phyloP scores from a whole-genome alignment of 2,797 vertebrate genomes.

The Lagocephalus sceleratus region DNA sequence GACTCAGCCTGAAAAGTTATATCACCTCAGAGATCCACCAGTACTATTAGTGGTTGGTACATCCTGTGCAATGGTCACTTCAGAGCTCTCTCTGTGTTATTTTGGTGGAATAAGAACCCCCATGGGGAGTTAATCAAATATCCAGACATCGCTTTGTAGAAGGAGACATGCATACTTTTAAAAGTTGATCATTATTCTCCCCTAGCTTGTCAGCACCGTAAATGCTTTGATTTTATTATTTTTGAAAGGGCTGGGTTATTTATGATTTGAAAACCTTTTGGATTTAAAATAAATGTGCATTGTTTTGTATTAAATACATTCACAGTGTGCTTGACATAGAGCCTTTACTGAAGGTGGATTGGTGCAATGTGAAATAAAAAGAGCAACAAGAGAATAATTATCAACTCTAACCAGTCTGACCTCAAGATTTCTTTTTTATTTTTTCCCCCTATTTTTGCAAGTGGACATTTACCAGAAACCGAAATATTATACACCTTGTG shows the following conservation, averaged over 20 bases:
- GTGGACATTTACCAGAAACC: slow-evolving; percentile 63
- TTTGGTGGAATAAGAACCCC: slow-evolving; percentile 25
- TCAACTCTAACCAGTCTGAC: slow-evolving; percentile 27
- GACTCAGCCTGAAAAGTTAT: slow-evolving; percentile 32
- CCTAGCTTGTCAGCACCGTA: slow-evolving; percentile 1
- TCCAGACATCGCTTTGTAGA: slow-evolving; percentile 15
- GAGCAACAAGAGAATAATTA: slow-evolving; percentile 38
- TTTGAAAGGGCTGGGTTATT: slow-evolving; percentile 25
- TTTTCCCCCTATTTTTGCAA: background rate
- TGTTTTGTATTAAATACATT: too few species aligned
- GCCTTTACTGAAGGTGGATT: too few species aligned
- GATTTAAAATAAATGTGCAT: slow-evolving; percentile 54
- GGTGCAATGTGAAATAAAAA: slow-evolving; percentile 6
- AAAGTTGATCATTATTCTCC: slow-evolving; percentile 19
- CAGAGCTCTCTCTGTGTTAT: slow-evolving; percentile 40
- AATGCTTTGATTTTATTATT: background rate
- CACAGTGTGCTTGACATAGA: too few species aligned
- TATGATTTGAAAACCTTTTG: slow-evolving; percentile 41
- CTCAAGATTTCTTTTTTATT: slow-evolving; percentile 37
- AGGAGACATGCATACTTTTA: slow-evolving; percentile 3
- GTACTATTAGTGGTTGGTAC: slow-evolving; percentile 44
- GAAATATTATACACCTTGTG: slow-evolving; percentile 67
- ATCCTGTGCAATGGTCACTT: slow-evolving; percentile 14
- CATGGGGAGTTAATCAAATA: slow-evolving; percentile 22
- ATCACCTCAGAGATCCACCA: slow-evolving; percentile 43